Base-by-base conservation (phyloP, 2,888 invertebrate species). In the Acronicta alni region DNA sequence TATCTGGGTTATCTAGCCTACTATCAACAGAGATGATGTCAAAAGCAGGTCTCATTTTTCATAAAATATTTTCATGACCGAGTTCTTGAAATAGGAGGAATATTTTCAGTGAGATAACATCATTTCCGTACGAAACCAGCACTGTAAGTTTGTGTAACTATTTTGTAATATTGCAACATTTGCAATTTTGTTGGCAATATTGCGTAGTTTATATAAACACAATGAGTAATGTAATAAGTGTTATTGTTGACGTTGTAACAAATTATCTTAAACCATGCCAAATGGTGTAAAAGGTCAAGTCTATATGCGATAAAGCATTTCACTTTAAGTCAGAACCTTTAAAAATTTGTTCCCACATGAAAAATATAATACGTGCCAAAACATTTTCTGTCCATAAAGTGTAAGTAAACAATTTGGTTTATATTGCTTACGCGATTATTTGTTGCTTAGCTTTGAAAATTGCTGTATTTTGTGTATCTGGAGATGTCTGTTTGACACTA, bases 21-120 rank as follows among this genome's bases (percentile, higher is more conserved):
- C 17, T 37, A 66, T 72, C 52, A 49, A 41, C 52, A 47, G 58
- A 41, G 59, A 62, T 47, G 53, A 68, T 53, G 53, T 64, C 64
- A 56, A 59, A 69, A 48, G 30, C 12, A 43, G 53, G 38, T 53
- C 20, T 14, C 32, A 53, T 20, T 43, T 54, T 41, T 51, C 63
- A 56, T 53, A 37, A 46, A 47, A 61, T 55, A 57, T 56, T 59
- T 43, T 63, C 54, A 30, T 72, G 58, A 48, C 63, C 60, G 54
- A 67, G 56, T 54, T 75, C 48, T 69, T 65, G 52, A 62, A 72
- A 52, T 56, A 55, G 39, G 57, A 62, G 43, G 15, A 57, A 47
- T 55, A 51, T 57, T 51, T 58, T 61, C 49, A 15, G 23, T 57
- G 45, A 37, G 46, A 76, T 68, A 68, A 59, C 23, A 58, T 62